Base-by-base conservation (phyloP, 2,113 vertebrate genomes). In the Brachionichthys hirsutus region DNA sequence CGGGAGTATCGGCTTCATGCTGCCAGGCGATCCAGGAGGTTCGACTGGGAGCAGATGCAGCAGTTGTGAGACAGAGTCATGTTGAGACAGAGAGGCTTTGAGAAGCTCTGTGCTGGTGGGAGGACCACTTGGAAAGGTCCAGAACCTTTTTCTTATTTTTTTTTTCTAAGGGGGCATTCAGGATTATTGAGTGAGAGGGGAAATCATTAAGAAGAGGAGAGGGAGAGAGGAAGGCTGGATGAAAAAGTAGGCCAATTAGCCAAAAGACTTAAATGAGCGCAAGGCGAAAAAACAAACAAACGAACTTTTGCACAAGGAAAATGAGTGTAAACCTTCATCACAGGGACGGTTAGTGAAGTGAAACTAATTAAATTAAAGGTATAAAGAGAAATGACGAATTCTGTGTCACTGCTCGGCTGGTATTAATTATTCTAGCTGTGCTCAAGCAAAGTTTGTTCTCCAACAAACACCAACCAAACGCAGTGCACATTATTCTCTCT, bases 31-130 rank as follows among this genome's bases (percentile, higher is more conserved):
- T 81, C 65, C 75, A 75, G 70, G 68, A 76, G 69, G 79, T 85
- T 76, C 80, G 79, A 84, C 83, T 76, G 59, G 62, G 79, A 86
- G 78, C 85, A 89, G 86, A 87, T 87, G 83, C 83, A 79, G 70
- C 80, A 78, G 82, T 73, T 81, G 83, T 67, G 67, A 81, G 77
- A 75, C 62, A 42, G 69, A 81, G 58, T 64, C 51, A 70, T 80
- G 78, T 84, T 85, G 78, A 70, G 73, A 85, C 60, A 69, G 72
- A 44, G 45, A 69, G 22, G 67, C 70, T 79, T 79, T 73, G 65
- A 83, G 71, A 70, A 40, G 62, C 75, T 34, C 20, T 24, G 22
- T 0, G 49, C 54, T 56, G 60, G 80, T 86, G 83, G 85, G 81
- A 77, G 83, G 82, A 84, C 73, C 67, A 72, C 66, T 80, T 78